Evolutionary conservation across 2,888 invertebrate species (phyloP).

Genomic region (Catocala nupta): DNA sequence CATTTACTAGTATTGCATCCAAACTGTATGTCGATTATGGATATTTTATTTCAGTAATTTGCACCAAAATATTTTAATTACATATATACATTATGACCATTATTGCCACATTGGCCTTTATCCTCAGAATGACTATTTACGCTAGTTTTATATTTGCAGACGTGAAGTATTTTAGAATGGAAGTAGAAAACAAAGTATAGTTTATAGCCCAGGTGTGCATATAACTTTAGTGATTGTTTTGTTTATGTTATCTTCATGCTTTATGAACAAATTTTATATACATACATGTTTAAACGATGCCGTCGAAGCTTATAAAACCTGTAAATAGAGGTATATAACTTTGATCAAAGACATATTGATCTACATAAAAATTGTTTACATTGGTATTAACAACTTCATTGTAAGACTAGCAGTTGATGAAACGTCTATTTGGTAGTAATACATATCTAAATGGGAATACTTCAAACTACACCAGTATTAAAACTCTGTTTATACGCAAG

Average conservation of each 20-base stretch:
- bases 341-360: slow-evolving; percentile 6
- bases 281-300: slow-evolving; percentile 9
- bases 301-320: background rate
- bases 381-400: slow-evolving; percentile 16
- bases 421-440: no score
- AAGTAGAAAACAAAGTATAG: slow-evolving; percentile 12
- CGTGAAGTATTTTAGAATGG: slow-evolving; percentile 1
- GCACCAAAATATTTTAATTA: no score
- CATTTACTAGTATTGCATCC: slow-evolving; percentile 29
- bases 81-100: background rate
- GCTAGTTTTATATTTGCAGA: background rate
- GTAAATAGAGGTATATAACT: slow-evolving; percentile 4
- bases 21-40: slow-evolving; percentile 21
- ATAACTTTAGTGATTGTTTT: slow-evolving; percentile 7
- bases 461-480: no score
- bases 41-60: background rate
- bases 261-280: slow-evolving; percentile 21
- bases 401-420: background rate
- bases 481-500: no score
- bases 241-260: slow-evolving; percentile 17
- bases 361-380: slow-evolving; percentile 7
- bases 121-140: background rate
- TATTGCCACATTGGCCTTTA: background rate
- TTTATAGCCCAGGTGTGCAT: slow-evolving; percentile 15
- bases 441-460: no score